Conservation (phyloP, 1,140 invertebrate species). For the Listronotus bonariensis region DNA sequence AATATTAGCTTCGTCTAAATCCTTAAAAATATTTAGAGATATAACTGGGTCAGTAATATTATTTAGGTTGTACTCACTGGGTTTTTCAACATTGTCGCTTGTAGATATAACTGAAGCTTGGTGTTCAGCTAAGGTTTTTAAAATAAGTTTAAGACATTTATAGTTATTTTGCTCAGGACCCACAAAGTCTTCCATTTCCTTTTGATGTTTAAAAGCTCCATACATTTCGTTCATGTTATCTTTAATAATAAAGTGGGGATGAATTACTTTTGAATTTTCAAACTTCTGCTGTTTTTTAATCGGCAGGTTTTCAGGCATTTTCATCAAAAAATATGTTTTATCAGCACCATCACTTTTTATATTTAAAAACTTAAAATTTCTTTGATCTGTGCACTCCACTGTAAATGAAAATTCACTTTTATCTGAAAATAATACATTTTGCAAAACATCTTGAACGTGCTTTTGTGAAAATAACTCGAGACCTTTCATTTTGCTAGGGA, state of each 20-base stretch:
- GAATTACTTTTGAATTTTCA: background rate
- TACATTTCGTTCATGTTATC: background rate
- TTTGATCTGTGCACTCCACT: too few species aligned
- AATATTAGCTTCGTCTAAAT: background rate
- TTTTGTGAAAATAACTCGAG: too few species aligned
- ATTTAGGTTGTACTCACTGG: background rate
- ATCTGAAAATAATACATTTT: too few species aligned
- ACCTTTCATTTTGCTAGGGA: too few species aligned
- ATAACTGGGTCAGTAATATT: background rate
- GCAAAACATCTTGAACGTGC: too few species aligned
- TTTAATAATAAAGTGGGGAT: background rate
- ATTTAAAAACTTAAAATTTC: too few species aligned
- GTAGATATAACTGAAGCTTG: slow-evolving; percentile 3
- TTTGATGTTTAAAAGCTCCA: slow-evolving; percentile 1
- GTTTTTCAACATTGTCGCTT: background rate
- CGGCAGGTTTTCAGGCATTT: too few species aligned
- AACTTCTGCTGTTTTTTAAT: too few species aligned
- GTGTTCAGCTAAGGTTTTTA: slow-evolving; percentile 8
- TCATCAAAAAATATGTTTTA: too few species aligned
- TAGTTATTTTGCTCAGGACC: background rate
- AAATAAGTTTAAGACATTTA: background rate
- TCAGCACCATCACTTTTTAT: too few species aligned
- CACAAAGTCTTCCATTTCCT: background rate
- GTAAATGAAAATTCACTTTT: too few species aligned
- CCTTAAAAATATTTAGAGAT: background rate